Base-by-base conservation (phyloP, 2,113 vertebrate genomes). In the Columba janthina region DNA sequence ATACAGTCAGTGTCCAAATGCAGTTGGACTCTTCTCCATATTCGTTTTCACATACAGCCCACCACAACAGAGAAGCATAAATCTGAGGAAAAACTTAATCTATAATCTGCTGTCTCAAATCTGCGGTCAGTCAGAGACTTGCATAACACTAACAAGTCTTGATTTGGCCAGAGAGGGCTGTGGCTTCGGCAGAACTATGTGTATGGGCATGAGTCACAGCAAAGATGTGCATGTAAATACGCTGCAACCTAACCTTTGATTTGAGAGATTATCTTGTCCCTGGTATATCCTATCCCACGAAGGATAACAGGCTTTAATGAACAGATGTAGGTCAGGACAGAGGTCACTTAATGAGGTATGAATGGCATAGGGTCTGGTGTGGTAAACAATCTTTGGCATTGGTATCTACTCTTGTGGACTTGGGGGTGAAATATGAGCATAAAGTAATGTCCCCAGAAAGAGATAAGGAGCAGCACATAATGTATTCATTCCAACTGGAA, bases 1-100 rank as follows among this genome's bases (percentile, higher is more conserved):
- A n/a, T 34, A 57, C 53, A 22, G 19, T 72, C 25, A 25, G 34
- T n/a, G 19, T 44, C 11, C n/a, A 75, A 64, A 87, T 5, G 24
- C 16, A 51, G 15, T 21, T 0, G 0, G 36, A 71, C 13, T 61
- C 26, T 44, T 64, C 24, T 58, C n/a, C 2, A 2, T 24, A 25
- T 51, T 78, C 9, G 1, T 12, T 72, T 87, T 78, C 12, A 34
- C 2, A 1, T 36, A 36, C 28, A 53, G 22, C 12, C n/a, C 31
- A 69, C 16, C 2, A 1, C 34, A 84, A 57, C 9, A 74, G 20
- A 20, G 8, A 48, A 64, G 11, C 14, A 13, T 6, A 64, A 34
- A 56, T 71, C 15, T 2, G 1, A 90, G n/a, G 24, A 66, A 44
- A 38, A 81, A 42, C 2, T 56, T 50, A 15, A 14, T 34, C 15